phyloP scores from a whole-genome alignment of 1,140 invertebrate species.

The Eriocheir sinensis region DNA sequence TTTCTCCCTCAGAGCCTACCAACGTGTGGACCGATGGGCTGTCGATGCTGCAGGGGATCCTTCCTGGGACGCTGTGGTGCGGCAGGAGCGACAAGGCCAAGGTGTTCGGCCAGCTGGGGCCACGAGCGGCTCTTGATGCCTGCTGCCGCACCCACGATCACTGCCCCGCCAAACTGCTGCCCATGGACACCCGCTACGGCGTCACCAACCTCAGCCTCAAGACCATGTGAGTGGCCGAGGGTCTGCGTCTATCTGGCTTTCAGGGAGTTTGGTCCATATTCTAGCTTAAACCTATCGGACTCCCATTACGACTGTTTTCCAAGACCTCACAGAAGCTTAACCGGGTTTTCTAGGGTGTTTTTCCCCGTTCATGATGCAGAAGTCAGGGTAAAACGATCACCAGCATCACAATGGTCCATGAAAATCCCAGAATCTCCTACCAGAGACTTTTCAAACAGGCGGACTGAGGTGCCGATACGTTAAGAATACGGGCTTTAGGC shows the following conservation, averaged over 20 bases:
- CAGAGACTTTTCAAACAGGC: too few species aligned
- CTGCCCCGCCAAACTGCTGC: conserved; percentile 88
- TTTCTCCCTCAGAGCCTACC: not conserved
- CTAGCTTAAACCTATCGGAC: too few species aligned
- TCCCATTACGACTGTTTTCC: not conserved
- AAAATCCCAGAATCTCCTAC: too few species aligned
- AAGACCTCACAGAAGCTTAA: too few species aligned
- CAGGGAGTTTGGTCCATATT: too few species aligned
- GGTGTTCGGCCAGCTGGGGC: conserved; percentile 88
- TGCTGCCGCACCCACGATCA: conserved; percentile 94
- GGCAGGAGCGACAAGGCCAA: conserved; percentile 86
- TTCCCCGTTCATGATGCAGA: too few species aligned
- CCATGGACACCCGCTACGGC: conserved; percentile 89
- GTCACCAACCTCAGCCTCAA: conserved; percentile 92
- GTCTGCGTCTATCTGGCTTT: not conserved
- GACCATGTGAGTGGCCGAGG: conserved; percentile 87
- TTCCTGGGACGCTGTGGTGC: conserved; percentile 88
- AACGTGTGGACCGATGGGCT: conserved; percentile 50
- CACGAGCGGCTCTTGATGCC: conserved; percentile 87
- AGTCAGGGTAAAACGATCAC: too few species aligned
- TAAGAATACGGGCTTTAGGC: too few species aligned
- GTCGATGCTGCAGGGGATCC: conserved; percentile 66
- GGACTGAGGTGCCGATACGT: too few species aligned
- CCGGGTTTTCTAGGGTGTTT: too few species aligned
- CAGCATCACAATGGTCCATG: too few species aligned